These are phyloP conservation scores for Tapirus indicus DNA, from an alignment of 2,797 vertebrate genomes.

Conservation along the genomic window DNA sequence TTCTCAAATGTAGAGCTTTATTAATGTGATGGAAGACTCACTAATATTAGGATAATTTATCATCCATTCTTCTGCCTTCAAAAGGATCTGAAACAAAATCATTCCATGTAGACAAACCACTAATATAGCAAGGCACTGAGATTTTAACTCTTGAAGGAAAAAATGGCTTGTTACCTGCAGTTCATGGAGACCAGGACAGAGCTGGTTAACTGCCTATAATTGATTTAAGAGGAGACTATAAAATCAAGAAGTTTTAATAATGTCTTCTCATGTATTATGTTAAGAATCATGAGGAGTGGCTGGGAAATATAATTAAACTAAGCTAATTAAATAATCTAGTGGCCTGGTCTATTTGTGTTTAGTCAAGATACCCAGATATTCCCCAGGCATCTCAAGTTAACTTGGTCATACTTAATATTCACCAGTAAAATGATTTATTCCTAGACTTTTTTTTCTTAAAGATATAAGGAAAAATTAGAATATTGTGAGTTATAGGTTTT, in stretches of 20 bases:
- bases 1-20: not conserved
- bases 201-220: not conserved
- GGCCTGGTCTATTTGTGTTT: not conserved
- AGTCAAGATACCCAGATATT: slow-evolving; percentile 40
- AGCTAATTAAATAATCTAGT: slow-evolving; percentile 44
- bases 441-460: not conserved
- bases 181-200: not conserved
- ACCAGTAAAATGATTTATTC: slow-evolving; percentile 4
- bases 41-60: not conserved
- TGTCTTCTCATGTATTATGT: not conserved
- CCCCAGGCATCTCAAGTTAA: not conserved
- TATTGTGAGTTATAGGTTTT: not conserved
- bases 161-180: not conserved
- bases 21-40: not conserved
- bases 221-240: not conserved
- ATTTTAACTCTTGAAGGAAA: not conserved
- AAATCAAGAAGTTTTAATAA: slow-evolving; percentile 60
- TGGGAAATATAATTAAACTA: slow-evolving; percentile 46
- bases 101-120: not conserved
- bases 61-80: not conserved
- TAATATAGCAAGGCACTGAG: not conserved
- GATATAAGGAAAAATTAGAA: not conserved
- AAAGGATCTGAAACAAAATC: not conserved
- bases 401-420: not conserved
- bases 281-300: not conserved